Percentiles rank a stretch among this genome's conserved stretches.
These are phyloP conservation scores for Catocala nupta DNA, from an alignment of 2,888 invertebrate genomes.

Conservation along the genomic window DNA sequence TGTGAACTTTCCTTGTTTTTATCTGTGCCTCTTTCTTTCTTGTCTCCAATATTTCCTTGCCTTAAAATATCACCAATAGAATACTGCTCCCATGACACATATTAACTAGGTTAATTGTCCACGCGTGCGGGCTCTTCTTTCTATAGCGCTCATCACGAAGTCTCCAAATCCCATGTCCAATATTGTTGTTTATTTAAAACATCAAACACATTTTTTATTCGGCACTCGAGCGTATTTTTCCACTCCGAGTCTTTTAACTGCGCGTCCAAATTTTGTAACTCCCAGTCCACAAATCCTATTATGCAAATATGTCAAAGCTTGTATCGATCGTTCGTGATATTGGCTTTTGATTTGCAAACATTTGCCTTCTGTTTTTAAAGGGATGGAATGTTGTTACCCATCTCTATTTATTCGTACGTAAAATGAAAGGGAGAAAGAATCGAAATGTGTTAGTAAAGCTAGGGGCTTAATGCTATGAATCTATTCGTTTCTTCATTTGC, in stretches of 20 bases:
- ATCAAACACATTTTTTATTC: constrained; percentile 12
- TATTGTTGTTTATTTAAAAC: constrained; percentile 12
- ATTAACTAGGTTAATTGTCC: no score
- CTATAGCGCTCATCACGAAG: background rate
- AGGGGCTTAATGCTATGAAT: constrained; percentile 28
- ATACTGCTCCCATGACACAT: no score
- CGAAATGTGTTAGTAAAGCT: constrained; percentile 17
- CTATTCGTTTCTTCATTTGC: constrained; percentile 33
- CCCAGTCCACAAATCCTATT: constrained; percentile 72
- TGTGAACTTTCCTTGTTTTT: no score
- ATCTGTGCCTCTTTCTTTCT: no score
- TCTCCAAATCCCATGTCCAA: constrained; percentile 1
- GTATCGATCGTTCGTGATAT: constrained; percentile 80
- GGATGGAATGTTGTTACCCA: constrained; percentile 37
- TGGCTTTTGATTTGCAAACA: constrained; percentile 85
- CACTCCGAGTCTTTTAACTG: constrained; percentile 18
- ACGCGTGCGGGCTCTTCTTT: no score
- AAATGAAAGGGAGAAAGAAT: constrained; percentile 19
- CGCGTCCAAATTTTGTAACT: constrained; percentile 38
- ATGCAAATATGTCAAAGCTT: constrained; percentile 83
- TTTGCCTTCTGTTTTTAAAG: constrained; percentile 79
- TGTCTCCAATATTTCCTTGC: no score
- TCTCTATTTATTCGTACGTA: constrained; percentile 26
- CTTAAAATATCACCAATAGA: no score
- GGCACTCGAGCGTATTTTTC: constrained; percentile 10